Conservation (phyloP, 2,888 invertebrate species). For the Polylopha cassiicola region DNA sequence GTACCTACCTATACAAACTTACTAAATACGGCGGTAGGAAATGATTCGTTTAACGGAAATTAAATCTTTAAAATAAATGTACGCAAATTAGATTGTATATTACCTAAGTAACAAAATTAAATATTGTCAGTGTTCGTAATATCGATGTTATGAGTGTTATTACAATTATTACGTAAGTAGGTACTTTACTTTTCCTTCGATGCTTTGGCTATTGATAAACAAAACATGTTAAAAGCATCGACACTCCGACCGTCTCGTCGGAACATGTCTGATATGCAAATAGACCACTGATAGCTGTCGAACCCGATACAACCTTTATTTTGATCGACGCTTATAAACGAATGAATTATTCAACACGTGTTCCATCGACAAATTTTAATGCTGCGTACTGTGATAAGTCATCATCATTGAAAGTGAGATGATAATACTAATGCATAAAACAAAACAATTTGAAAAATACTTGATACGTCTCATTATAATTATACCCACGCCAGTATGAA, state of each 20-base stretch:
- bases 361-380: constrained; percentile 47
- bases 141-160: too few relatives aligned
- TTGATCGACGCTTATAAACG: constrained; percentile 44
- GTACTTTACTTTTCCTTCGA: too few relatives aligned
- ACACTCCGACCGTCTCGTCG: constrained; percentile 28
- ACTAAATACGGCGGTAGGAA: too few relatives aligned
- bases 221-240: constrained; percentile 30
- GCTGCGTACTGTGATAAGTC: constrained; percentile 39
- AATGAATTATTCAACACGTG: constrained; percentile 61
- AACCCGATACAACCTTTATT: constrained; percentile 50
- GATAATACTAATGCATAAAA: constrained; percentile 13
- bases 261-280: constrained; percentile 58
- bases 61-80: too few relatives aligned
- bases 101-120: too few relatives aligned
- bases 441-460: not conserved
- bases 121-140: too few relatives aligned
- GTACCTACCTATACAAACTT: too few relatives aligned
- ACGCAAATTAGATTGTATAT: too few relatives aligned
- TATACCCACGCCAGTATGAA: too few relatives aligned
- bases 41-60: too few relatives aligned
- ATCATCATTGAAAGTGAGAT: constrained; percentile 30
- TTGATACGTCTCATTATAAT: too few relatives aligned
- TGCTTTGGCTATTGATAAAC: constrained; percentile 15
- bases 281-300: constrained; percentile 48
- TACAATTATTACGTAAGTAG: too few relatives aligned